Evolutionary conservation across 2,888 invertebrate species (phyloP).

Genomic region (Tetheella fluctuosa): DNA sequence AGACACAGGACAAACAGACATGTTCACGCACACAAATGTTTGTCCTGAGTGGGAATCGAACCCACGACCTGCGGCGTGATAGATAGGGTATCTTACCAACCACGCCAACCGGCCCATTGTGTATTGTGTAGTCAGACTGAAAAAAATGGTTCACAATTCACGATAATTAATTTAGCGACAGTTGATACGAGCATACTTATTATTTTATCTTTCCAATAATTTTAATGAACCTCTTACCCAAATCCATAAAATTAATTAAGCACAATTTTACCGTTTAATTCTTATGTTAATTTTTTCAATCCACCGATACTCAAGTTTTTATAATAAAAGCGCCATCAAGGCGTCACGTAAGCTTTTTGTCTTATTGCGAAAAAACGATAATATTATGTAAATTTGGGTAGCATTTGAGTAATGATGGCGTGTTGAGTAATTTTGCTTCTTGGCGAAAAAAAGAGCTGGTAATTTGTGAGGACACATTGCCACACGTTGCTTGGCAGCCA

Average conservation of each 20-base stretch:
- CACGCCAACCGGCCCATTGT: too few species aligned
- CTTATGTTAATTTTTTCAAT: neutral
- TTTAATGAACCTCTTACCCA: conserved; percentile 1
- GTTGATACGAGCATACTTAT: too few species aligned
- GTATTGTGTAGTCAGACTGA: too few species aligned
- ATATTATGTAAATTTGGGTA: conserved; percentile 17
- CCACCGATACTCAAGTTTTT: neutral
- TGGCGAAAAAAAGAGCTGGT: conserved; percentile 13
- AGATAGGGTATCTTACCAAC: too few species aligned
- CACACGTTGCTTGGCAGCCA: conserved; percentile 18
- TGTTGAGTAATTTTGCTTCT: conserved; percentile 18
- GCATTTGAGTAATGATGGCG: conserved; percentile 22
- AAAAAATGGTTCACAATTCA: too few species aligned
- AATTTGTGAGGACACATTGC: conserved; percentile 16
- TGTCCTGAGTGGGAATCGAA: too few species aligned
- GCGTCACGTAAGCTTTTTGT: conserved; percentile 8
- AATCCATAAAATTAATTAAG: neutral
- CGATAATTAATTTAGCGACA: too few species aligned
- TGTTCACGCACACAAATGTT: too few species aligned
- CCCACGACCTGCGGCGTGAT: too few species aligned
- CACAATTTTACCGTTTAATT: neutral
- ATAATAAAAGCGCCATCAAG: neutral
- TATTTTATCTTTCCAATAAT: neutral
- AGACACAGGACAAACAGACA: too few species aligned
- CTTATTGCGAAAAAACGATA: conserved; percentile 15